These are phyloP conservation scores for Schrankia costaestrigalis DNA, from an alignment of 2,888 invertebrate genomes.

Conservation along the genomic window DNA sequence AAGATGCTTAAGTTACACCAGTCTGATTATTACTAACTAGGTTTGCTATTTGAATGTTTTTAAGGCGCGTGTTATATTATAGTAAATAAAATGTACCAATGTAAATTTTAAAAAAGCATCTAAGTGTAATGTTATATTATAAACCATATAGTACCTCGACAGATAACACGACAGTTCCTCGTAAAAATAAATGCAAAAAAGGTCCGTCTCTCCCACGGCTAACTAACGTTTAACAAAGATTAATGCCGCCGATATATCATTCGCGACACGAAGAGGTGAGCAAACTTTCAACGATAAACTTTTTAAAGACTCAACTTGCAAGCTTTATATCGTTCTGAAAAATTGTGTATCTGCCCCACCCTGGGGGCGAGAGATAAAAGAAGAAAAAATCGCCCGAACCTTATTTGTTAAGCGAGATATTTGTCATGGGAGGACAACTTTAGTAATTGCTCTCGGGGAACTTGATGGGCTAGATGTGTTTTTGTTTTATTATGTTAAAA, in stretches of 20 bases:
- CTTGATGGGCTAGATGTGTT: constrained; percentile 34
- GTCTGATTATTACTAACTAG: too few species aligned
- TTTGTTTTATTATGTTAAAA: too few species aligned
- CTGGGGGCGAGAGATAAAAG: constrained; percentile 70
- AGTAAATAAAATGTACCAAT: too few species aligned
- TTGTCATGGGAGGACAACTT: constrained; percentile 67
- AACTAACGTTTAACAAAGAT: constrained; percentile 71
- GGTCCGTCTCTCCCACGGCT: constrained; percentile 42
- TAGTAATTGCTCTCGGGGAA: constrained; percentile 68
- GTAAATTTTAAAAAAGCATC: too few species aligned
- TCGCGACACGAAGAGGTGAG: constrained; percentile 62
- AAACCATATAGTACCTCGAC: too few species aligned
- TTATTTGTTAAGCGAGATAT: constrained; percentile 75
- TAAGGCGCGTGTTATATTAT: too few species aligned
- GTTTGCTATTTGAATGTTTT: too few species aligned
- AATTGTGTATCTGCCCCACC: constrained; percentile 73
- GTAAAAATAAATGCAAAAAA: constrained; percentile 35
- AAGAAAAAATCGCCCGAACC: constrained; percentile 60
- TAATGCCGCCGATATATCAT: constrained; percentile 74
- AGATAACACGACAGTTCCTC: constrained; percentile 27
- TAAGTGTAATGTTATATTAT: too few species aligned
- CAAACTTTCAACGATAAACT: constrained; percentile 75
- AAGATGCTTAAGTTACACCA: too few species aligned
- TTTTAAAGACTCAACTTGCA: constrained; percentile 75
- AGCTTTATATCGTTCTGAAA: constrained; percentile 73